phyloP scores from a whole-genome alignment of 2,888 invertebrate genomes.

The Aleiodes testaceus region DNA sequence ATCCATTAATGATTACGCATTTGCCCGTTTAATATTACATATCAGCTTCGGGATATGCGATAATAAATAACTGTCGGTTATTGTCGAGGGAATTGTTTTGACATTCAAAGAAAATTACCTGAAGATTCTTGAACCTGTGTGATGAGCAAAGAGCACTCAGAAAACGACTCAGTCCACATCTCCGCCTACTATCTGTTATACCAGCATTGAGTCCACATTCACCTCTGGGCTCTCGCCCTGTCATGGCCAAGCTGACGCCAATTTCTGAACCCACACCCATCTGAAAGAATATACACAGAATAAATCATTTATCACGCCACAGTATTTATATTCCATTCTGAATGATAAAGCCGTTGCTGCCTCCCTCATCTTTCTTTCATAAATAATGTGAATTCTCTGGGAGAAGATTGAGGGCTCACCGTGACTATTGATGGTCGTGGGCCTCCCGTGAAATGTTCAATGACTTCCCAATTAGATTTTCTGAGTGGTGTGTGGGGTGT shows the following conservation, averaged over 20 bases:
- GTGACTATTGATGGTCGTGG: slow-evolving; percentile 79
- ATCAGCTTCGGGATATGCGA: no score
- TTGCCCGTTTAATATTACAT: background rate
- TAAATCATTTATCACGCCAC: background rate
- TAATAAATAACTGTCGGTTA: background rate
- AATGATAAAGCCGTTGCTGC: no score
- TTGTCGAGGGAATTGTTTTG: slow-evolving; percentile 1
- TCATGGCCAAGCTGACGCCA: slow-evolving; percentile 56
- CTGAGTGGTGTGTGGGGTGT: slow-evolving; percentile 78
- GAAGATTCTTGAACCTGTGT: slow-evolving; percentile 86
- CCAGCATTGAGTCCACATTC: slow-evolving; percentile 54
- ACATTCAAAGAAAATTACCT: slow-evolving; percentile 74
- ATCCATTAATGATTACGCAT: background rate
- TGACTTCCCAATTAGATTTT: slow-evolving; percentile 94
- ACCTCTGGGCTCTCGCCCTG: slow-evolving; percentile 54
- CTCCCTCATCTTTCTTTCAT: background rate
- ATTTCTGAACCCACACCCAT: slow-evolving; percentile 64
- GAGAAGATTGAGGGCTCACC: slow-evolving; percentile 71
- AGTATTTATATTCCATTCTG: no score
- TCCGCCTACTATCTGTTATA: slow-evolving; percentile 54
- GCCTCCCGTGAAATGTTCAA: slow-evolving; percentile 85
- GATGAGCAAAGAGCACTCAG: slow-evolving; percentile 78
- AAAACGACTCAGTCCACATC: slow-evolving; percentile 64
- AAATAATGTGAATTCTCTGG: background rate
- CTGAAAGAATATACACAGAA: slow-evolving; percentile 48